Evolutionary conservation across 2,113 vertebrate species (phyloP).

Genomic region (Dromiciops gliroides): DNA sequence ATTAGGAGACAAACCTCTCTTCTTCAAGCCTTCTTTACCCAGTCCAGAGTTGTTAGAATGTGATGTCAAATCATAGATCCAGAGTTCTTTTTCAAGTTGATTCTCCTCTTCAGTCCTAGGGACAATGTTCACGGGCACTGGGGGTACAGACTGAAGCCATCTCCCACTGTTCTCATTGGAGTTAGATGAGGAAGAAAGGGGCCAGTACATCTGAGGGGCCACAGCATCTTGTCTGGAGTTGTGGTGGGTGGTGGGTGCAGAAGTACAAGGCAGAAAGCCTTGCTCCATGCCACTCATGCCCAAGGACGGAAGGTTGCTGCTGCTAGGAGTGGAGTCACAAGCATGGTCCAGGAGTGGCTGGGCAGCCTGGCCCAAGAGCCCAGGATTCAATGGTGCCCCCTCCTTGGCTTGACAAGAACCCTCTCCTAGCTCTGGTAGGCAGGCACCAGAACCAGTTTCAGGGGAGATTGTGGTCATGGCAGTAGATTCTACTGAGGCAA

Average conservation of each 20-base stretch:
- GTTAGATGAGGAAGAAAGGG: conserved; percentile 84
- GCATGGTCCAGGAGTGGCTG: conserved; percentile 84
- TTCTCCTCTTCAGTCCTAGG: conserved; percentile 84
- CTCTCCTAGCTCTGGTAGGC: conserved; percentile 88
- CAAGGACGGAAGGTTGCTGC: conserved; percentile 85
- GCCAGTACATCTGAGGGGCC: conserved; percentile 72
- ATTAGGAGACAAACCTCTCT: conserved; percentile 91
- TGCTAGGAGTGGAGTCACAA: conserved; percentile 86
- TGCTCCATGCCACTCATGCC: conserved; percentile 87
- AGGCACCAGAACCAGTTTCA: conserved; percentile 86
- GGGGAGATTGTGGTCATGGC: conserved; percentile 87
- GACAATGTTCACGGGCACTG: conserved; percentile 79
- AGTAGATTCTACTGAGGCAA: conserved; percentile 86
- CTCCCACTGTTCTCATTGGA: conserved; percentile 86
- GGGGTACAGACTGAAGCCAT: conserved; percentile 90
- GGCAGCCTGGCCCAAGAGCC: conserved; percentile 84
- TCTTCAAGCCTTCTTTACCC: conserved; percentile 90
- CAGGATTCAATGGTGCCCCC: conserved; percentile 86
- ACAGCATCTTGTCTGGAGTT: conserved; percentile 86
- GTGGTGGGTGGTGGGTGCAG: conserved; percentile 88
- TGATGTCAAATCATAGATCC: conserved; percentile 81
- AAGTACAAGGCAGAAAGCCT: conserved; percentile 85
- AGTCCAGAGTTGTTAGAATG: conserved; percentile 89
- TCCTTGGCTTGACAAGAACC: conserved; percentile 89
- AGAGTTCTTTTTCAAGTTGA: conserved; percentile 82